These are phyloP conservation scores for Pedionomus torquatus DNA, from an alignment of 2,113 vertebrate genomes.

Conservation along the genomic window DNA sequence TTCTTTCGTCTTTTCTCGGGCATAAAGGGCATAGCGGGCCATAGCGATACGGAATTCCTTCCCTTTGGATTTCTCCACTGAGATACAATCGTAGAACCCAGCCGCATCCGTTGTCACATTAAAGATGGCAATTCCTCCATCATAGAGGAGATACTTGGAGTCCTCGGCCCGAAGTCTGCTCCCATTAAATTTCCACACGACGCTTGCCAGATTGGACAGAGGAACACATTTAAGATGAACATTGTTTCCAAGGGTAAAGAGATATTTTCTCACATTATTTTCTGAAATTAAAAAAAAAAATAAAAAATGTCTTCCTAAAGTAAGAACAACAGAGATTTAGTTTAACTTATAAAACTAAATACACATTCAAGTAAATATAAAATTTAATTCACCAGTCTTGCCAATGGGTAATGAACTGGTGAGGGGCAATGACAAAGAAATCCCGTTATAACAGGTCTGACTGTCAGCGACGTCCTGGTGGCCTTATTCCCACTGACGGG, in stretches of 20 bases:
- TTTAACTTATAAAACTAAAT: neutral
- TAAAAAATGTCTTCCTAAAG: neutral
- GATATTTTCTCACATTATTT: neutral
- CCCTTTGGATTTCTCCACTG: conserved; percentile 50
- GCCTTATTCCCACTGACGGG: neutral
- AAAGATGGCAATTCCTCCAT: conserved; percentile 64
- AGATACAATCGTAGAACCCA: conserved; percentile 71
- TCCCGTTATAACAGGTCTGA: neutral
- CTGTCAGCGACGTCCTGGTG: neutral
- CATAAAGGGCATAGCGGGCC: conserved; percentile 51
- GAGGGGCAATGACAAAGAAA: neutral
- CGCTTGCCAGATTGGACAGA: conserved; percentile 73
- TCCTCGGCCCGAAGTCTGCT: conserved; percentile 4
- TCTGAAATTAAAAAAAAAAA: conserved; percentile 33
- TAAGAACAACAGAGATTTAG: neutral
- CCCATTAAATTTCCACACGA: conserved; percentile 66
- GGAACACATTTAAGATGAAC: conserved; percentile 60
- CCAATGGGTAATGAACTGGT: neutral
- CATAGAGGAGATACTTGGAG: conserved; percentile 66
- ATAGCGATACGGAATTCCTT: conserved; percentile 37
- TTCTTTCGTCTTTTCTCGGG: neutral
- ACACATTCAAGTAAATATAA: neutral
- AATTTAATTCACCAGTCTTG: neutral
- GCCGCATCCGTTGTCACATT: conserved; percentile 29
- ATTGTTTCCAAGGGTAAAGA: conserved; percentile 64